Evolutionary conservation across 2,113 vertebrate species (phyloP).

Genomic region (Xiphias gladius): DNA sequence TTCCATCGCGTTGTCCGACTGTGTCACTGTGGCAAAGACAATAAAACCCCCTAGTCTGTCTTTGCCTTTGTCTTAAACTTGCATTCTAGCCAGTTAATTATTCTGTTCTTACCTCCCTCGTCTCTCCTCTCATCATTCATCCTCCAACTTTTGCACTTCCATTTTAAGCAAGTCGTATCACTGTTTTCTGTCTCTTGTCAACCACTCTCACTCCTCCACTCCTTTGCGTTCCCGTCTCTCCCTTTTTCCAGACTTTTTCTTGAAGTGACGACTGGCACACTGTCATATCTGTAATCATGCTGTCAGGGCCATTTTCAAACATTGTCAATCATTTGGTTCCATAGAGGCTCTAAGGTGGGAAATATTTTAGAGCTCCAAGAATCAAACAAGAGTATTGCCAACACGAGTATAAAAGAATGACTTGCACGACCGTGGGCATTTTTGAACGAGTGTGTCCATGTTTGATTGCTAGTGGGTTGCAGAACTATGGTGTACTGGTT

Average conservation of each 20-base stretch:
- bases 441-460: slow-evolving; percentile 1
- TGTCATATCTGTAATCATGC: slow-evolving; percentile 60
- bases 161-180: background rate
- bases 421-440: background rate
- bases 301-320: slow-evolving; percentile 76
- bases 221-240: slow-evolving; percentile 8
- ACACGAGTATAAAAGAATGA: slow-evolving; percentile 25
- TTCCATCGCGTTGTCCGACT: background rate
- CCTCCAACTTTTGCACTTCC: background rate
- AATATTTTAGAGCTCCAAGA: slow-evolving; percentile 36
- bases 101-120: background rate
- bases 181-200: slow-evolving; percentile 31
- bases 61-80: background rate
- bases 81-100: slow-evolving; percentile 13
- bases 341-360: slow-evolving; percentile 40
- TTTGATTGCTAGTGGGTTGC: background rate
- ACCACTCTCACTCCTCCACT: slow-evolving; percentile 35
- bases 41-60: background rate
- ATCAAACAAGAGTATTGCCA: slow-evolving; percentile 39
- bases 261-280: slow-evolving; percentile 35
- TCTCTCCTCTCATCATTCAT: background rate
- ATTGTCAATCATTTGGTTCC: slow-evolving; percentile 63
- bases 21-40: background rate
- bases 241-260: slow-evolving; percentile 1
- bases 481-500: background rate